Base-by-base conservation (phyloP, 1,140 invertebrate species). In the Anoplolepis gracilipes region DNA sequence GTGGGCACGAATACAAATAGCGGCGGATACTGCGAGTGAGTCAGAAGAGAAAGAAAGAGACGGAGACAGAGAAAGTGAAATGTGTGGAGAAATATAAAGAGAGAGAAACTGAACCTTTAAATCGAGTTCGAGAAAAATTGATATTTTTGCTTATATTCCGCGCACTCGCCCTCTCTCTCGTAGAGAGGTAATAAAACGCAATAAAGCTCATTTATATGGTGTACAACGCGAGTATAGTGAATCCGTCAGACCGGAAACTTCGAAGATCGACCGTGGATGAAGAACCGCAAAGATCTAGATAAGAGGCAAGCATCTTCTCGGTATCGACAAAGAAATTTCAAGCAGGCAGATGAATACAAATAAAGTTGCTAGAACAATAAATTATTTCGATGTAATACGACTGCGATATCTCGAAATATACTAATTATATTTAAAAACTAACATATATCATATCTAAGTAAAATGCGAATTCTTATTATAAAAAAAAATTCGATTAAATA, bases 1-100 rank as follows among this genome's bases (percentile, higher is more conserved):
- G 22, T 75, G 87, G 46, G 78, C 72, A 75, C 87, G 87, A 86
- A 89, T 89, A 89, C 84, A 86, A 89, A 89, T 86, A 84, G 62
- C 59, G 73, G 46, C 19, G 85, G 57, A 33, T 64, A 65, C 61
- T 61, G 55, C 67, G 87, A 88, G 65, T 42, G 25, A 59, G 36
- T 25, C 6, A 72, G 28, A 82, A 19, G 36, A 82, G 53, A 72
- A 67, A 28, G 22, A 36, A 8, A 72, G 39, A 36, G 8, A 25
- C n/a, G 19, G 33, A 67, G 5, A 69, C 11, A 42, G 42, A 70
- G 33, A 79, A 61, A n/a, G 49, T 46, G 13, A 28, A 49, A 49
- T 49, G 13, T 49, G 46, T 49, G 4, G 5, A 69, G 13, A 69
- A 28, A 70, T 22, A 70, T 3, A 4, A 25, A 72, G 25, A 72